Evolutionary conservation across 1,140 invertebrate genomes (phyloP).

Genomic region (Aphaenogaster ashmeadi): DNA sequence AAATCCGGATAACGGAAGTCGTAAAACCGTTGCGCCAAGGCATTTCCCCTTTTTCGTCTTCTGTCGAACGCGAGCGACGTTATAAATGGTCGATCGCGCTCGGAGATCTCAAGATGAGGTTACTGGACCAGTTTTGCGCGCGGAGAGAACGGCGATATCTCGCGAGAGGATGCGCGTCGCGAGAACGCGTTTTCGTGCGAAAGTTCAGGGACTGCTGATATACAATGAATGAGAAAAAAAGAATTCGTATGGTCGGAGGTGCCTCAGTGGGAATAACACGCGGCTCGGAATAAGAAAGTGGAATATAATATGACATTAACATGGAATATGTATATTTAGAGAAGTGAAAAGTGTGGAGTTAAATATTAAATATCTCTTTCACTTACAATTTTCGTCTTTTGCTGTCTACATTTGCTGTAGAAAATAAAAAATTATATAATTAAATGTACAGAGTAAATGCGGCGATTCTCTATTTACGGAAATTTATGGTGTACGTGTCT

Average conservation of each 20-base stretch:
- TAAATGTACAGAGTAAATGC: background rate
- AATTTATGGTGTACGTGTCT: background rate
- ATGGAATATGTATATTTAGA: background rate
- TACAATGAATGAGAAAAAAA: conserved; percentile 15
- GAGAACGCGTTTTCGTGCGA: conserved; percentile 20
- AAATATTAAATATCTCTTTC: conserved; percentile 21
- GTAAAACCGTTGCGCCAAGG: conserved; percentile 43
- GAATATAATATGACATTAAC: conserved; percentile 22
- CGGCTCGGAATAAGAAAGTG: background rate
- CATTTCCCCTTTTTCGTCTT: conserved; percentile 41
- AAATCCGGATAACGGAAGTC: conserved; percentile 49
- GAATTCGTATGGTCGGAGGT: background rate
- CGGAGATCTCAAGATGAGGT: conserved; percentile 36
- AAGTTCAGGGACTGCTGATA: background rate
- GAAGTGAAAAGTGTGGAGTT: background rate
- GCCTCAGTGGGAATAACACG: background rate
- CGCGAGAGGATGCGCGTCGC: background rate
- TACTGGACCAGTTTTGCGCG: conserved; percentile 49
- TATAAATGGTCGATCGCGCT: conserved; percentile 45
- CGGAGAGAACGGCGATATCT: conserved; percentile 22
- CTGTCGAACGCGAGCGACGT: conserved; percentile 27
- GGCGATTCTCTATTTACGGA: background rate
- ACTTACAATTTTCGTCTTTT: background rate
- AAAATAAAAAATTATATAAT: background rate
- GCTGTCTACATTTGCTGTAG: background rate